Evolutionary conservation across 92 coral and sea anemone species (phyloP).

Genomic region (Epizoanthus illoricatus): DNA sequence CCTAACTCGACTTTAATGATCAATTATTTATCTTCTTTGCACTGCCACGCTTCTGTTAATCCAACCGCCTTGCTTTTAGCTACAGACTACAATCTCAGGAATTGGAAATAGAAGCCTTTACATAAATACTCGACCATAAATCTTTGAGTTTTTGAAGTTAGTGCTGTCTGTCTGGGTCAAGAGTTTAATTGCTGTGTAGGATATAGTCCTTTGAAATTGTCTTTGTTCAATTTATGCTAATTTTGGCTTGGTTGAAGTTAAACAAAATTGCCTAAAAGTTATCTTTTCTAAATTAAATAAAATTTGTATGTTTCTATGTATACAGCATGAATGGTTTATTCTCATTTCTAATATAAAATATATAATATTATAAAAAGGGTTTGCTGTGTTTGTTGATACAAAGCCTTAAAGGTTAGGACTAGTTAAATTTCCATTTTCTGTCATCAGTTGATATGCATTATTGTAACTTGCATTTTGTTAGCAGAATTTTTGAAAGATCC

Average conservation of each 20-base stretch:
- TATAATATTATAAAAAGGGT: too few relatives aligned
- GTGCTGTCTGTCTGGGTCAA: not conserved
- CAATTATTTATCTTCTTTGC: slow-evolving; percentile 58
- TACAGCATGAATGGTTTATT: not conserved
- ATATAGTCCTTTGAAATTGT: not conserved
- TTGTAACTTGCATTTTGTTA: too few relatives aligned
- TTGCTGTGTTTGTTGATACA: too few relatives aligned
- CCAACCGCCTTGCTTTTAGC: not conserved
- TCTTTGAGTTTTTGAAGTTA: not conserved
- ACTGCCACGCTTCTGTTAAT: slow-evolving; percentile 61
- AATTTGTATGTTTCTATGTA: not conserved
- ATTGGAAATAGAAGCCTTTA: not conserved
- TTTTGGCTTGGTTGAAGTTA: slow-evolving; percentile 5
- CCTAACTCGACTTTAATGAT: slow-evolving; percentile 27
- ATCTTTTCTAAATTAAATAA: not conserved
- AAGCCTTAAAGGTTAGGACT: too few relatives aligned
- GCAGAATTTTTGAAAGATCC: too few relatives aligned
- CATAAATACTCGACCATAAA: not conserved
- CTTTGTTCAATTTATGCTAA: slow-evolving; percentile 11
- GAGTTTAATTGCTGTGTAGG: not conserved
- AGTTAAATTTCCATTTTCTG: too few relatives aligned
- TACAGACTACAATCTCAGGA: not conserved
- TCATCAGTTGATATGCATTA: too few relatives aligned
- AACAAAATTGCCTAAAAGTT: not conserved
- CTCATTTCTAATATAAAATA: too few relatives aligned